Base-by-base conservation (phyloP, 1,140 invertebrate species). In the Magallana gigas region DNA sequence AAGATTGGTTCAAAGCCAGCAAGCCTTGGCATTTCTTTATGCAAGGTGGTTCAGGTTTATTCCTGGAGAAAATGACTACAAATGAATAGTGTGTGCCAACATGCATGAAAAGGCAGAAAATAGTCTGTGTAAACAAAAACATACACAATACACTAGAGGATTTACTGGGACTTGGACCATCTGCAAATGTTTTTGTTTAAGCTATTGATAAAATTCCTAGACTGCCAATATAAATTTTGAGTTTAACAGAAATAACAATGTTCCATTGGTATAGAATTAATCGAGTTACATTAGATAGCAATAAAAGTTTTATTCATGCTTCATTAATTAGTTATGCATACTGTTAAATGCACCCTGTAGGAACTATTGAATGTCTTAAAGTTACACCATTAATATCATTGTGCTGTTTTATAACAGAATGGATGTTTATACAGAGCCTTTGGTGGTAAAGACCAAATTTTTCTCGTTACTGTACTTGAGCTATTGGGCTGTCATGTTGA, bases 301-400 rank as follows among this genome's bases (percentile, higher is more conserved):
- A 76, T 11, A 36, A 23, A 12, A 23, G 68, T 29, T 29, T 29
- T 9, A 18, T 71, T 9, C 68, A 76, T 29, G 68, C 68, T 23
- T 76, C 68, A 76, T 76, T 76, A 76, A 76, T 76, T 76, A 23
- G 68, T 76, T 76, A 29, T 76, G 68, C 68, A 76, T 29, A 76
- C 68, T 76, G 68, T 76, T 76, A 76, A 76, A 29, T 29, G 68
- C 68, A 36, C 7, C 1, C 9, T 71, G 18, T 11, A 71, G 11
- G 6, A 29, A 18, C 18, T 48, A 76, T 76, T 36, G 68, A 29
- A 48, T 76, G 23, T 76, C 23, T 76, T 76, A 8, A 29, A 11
- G 23, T 76, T 76, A 76, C 23, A 76, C 1, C 23, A 36, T 76
- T 76, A 29, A 76, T 76, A 76, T 76, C 68, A 76, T 76, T 29